Evolutionary conservation across 2,113 vertebrate species (phyloP).

Genomic region (Ceratotherium simum): DNA sequence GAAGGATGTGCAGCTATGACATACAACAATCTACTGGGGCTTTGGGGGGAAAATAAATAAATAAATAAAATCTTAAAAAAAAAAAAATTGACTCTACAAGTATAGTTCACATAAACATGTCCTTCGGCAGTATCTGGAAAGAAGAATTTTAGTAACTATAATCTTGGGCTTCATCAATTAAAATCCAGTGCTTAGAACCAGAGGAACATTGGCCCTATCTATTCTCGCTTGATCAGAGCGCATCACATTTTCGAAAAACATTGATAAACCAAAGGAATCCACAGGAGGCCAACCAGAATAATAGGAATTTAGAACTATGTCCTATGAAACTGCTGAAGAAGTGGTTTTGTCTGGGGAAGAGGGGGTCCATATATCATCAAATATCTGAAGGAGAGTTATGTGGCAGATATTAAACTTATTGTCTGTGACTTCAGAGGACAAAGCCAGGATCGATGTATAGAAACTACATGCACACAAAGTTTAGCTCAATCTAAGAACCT

Average conservation of each 20-base stretch:
- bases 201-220: neutral
- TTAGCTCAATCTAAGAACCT: neutral
- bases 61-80: too few relatives aligned
- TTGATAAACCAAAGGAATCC: neutral
- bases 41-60: too few relatives aligned
- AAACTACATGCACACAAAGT: constrained; percentile 18
- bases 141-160: neutral
- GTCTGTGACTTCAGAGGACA: constrained; percentile 3
- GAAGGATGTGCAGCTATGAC: too few relatives aligned
- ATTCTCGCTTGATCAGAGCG: neutral
- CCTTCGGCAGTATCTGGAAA: neutral
- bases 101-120: constrained; percentile 23
- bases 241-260: neutral
- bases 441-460: neutral
- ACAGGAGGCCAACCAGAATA: neutral
- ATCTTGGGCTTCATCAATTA: neutral
- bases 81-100: constrained; percentile 12
- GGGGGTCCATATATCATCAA: neutral
- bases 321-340: constrained; percentile 40
- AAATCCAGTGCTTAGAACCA: neutral
- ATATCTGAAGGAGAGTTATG: neutral
- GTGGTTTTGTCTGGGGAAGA: neutral
- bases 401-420: neutral
- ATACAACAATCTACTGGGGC: too few relatives aligned
- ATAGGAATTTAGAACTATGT: neutral